phyloP scores from a whole-genome alignment of 2,113 vertebrate genomes.

The Oncorhynchus keta region DNA sequence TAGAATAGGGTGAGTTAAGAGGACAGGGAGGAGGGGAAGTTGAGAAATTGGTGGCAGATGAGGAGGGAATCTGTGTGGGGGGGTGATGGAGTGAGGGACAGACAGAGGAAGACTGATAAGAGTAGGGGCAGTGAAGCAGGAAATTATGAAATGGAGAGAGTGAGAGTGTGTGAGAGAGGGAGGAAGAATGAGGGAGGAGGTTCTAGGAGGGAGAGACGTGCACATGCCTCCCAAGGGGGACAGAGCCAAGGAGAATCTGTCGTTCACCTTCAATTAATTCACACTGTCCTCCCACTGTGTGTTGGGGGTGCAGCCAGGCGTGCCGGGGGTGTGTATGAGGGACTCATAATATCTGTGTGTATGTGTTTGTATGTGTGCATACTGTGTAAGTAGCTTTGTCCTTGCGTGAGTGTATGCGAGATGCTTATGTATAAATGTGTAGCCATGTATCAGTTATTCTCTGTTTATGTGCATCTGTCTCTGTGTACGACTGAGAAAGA shows the following conservation, averaged over 20 bases:
- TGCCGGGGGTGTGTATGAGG: conserved; percentile 5
- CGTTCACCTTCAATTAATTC: conserved; percentile 81
- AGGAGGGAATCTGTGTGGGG: conserved; percentile 37
- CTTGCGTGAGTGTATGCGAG: background rate
- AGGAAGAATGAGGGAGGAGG: conserved; percentile 17
- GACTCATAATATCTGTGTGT: conserved; percentile 11
- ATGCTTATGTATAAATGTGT: background rate
- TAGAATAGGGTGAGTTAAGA: background rate
- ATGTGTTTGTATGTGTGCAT: conserved; percentile 10
- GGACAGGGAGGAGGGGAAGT: conserved; percentile 27
- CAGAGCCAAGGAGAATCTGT: conserved; percentile 72
- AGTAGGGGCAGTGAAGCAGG: conserved; percentile 66
- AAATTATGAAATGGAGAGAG: conserved; percentile 74
- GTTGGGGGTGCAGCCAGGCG: conserved; percentile 48
- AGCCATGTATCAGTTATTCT: background rate
- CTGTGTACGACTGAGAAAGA: background rate
- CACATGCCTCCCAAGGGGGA: conserved; percentile 23
- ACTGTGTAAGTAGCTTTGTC: conserved; percentile 2
- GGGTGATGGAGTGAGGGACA: conserved; percentile 35
- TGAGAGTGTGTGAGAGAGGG: conserved; percentile 36
- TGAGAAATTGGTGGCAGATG: conserved; percentile 58
- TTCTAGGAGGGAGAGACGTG: background rate
- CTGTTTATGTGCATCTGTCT: background rate
- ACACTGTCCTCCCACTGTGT: conserved; percentile 57
- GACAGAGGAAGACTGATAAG: conserved; percentile 48